A percentile compares a stretch with the other conserved stretches of the same genome.
These are phyloP conservation scores for Panulirus ornatus DNA, from an alignment of 1,140 invertebrate genomes.

Conservation along the genomic window DNA sequence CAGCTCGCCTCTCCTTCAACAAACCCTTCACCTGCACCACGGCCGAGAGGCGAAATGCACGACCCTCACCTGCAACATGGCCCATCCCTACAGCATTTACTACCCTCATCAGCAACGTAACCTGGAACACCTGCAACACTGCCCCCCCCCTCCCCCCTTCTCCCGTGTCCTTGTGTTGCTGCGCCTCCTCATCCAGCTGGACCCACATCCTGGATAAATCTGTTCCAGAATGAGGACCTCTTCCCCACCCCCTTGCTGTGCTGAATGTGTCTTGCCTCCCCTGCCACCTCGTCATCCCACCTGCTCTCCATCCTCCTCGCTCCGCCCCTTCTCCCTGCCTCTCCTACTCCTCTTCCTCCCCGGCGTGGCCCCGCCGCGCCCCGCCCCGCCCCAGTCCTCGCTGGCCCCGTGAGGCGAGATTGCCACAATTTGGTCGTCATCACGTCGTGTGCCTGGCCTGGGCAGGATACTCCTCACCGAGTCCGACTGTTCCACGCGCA, in stretches of 20 bases:
- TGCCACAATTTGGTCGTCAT: conserved; percentile 35
- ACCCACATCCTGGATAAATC: not conserved
- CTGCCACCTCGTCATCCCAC: not conserved
- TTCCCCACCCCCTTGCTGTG: not conserved
- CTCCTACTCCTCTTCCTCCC: not conserved
- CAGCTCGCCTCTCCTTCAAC: too few relatives aligned
- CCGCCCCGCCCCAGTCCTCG: not conserved
- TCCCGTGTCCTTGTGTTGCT: not conserved
- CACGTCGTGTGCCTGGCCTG: not conserved
- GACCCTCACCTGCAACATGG: too few relatives aligned
- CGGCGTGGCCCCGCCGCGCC: not conserved
- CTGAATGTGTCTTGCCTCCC: not conserved
- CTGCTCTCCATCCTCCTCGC: not conserved
- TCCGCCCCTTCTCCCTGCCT: not conserved
- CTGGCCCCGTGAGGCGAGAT: not conserved
- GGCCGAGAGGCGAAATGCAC: too few relatives aligned
- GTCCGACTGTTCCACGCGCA: not conserved
- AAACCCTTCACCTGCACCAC: too few relatives aligned
- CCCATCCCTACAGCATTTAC: not conserved
- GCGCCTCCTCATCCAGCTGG: not conserved
- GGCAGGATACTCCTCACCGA: not conserved
- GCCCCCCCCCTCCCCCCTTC: not conserved
- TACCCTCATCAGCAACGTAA: not conserved
- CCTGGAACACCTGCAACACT: not conserved
- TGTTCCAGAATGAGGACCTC: not conserved